These are phyloP conservation scores for Papilio helenus DNA, from an alignment of 1,140 invertebrate species.

Conservation along the genomic window DNA sequence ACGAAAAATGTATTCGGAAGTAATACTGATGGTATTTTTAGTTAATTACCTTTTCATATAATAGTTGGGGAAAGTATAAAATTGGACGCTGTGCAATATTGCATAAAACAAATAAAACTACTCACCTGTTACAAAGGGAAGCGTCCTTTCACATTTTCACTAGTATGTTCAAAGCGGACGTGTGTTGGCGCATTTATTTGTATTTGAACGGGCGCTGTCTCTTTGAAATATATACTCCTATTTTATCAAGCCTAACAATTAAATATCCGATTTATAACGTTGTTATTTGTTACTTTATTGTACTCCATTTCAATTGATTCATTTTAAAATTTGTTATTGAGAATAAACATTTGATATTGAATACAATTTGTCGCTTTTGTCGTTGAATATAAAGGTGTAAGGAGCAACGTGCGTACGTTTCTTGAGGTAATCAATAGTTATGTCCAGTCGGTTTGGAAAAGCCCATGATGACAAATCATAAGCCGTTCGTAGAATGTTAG, in stretches of 20 bases:
- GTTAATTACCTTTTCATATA: too few species aligned
- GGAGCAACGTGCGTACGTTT: not conserved
- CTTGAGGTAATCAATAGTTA: not conserved
- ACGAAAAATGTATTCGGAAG: too few species aligned
- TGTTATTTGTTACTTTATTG: not conserved
- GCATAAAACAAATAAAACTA: not conserved
- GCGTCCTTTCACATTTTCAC: not conserved
- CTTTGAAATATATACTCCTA: not conserved
- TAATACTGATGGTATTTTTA: too few species aligned
- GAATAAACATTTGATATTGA: not conserved
- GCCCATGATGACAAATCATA: not conserved
- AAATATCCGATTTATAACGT: not conserved
- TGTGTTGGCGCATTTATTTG: not conserved
- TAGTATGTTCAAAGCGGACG: not conserved
- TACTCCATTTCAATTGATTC: not conserved
- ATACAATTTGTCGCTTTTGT: not conserved
- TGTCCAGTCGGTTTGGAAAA: not conserved
- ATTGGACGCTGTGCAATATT: not conserved
- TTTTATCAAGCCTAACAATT: not conserved
- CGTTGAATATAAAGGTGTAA: not conserved
- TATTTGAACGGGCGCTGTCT: not conserved
- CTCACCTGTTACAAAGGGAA: not conserved
- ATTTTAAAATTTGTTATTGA: not conserved
- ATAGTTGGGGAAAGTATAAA: not conserved
- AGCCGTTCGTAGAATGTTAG: not conserved